Base-by-base conservation (phyloP, 2,797 vertebrate genomes). In the Sphenopsis melanotis region DNA sequence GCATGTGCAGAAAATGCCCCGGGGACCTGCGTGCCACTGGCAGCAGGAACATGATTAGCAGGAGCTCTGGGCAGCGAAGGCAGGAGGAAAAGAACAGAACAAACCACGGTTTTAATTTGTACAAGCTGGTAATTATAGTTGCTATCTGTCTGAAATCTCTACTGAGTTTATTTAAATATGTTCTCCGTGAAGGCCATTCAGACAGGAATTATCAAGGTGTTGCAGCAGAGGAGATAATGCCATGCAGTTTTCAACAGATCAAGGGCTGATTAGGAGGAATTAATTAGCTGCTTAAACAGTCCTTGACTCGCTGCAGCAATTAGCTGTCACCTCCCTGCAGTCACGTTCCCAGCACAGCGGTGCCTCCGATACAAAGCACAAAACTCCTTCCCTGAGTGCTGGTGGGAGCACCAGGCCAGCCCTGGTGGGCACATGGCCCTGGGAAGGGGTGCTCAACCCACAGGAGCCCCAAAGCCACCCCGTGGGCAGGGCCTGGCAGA, bases 151-250 rank as follows among this genome's bases (percentile, higher is more conserved):
- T 94, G 96, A 96, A 96, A 96, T 94, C 89, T 92, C 96, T 96
- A 96, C 96, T 96, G 97, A 97, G 96, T 87, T 85, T 94, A 97
- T 97, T 97, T 96, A 95, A 97, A 97, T 96, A 95, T 95, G 96
- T 97, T 95, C 96, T 96, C 95, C 74, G 87, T 89, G 95, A 93
- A 95, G 96, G 86, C 89, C 90, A 88, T 88, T 93, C 93, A 80
- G 91, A 89, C 78, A 93, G 94, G 96, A 97, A 97, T 96, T 90
- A 97, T 86, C 95, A 96, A 95, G 96, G 97, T 94, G 96, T 91
- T 96, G 94, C 89, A 85, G 90, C 93, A 81, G 92, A 97, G 66
- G 94, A 97, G 96, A 96, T 97, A 97, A 97, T 93, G 83, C 91
- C 80, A 89, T 93, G 96, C 94, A 78, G 82, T 87, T 95, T 88